Percentiles rank a stretch among this genome's conserved stretches.
These are phyloP conservation scores for Panurus biarmicus DNA, from an alignment of 2,113 vertebrate genomes.

Conservation along the genomic window DNA sequence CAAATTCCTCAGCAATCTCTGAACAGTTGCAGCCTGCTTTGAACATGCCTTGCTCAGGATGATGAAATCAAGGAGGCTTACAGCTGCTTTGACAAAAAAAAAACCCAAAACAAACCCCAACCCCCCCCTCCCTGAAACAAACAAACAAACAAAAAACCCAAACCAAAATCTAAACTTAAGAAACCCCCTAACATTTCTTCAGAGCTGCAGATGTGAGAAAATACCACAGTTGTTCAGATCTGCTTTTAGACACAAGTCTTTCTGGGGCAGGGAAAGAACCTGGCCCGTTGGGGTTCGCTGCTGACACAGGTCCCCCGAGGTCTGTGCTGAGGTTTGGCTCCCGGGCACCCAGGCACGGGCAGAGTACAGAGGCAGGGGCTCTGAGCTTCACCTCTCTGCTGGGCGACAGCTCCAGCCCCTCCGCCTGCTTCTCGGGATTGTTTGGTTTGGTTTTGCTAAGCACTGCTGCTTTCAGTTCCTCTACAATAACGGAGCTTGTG, in stretches of 20 bases:
- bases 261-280: rapidly evolving
- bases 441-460: conserved; percentile 59
- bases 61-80: conserved; percentile 19
- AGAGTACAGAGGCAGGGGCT: background rate
- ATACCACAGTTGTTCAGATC: background rate
- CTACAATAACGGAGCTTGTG: conserved; percentile 44
- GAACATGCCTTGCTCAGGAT: background rate
- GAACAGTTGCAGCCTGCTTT: conserved; percentile 23
- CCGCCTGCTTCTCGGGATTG: background rate
- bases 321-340: background rate
- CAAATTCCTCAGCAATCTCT: conserved; percentile 14
- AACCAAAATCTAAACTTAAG: background rate
- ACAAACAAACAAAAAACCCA: background rate
- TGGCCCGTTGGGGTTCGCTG: rapidly evolving
- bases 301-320: rapidly evolving
- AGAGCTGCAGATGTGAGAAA: background rate
- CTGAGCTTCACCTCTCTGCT: background rate
- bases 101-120: too few species aligned
- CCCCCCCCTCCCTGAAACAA: too few species aligned
- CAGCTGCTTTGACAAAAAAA: background rate
- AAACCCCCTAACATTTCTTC: background rate
- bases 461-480: conserved; percentile 56
- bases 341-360: rapidly evolving
- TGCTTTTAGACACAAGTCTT: background rate
- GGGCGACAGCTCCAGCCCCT: background rate